Percentiles rank a stretch among this genome's conserved stretches.
Conservation (phyloP, 2,888 invertebrate species). For the Ichneumoninae sp. region DNA sequence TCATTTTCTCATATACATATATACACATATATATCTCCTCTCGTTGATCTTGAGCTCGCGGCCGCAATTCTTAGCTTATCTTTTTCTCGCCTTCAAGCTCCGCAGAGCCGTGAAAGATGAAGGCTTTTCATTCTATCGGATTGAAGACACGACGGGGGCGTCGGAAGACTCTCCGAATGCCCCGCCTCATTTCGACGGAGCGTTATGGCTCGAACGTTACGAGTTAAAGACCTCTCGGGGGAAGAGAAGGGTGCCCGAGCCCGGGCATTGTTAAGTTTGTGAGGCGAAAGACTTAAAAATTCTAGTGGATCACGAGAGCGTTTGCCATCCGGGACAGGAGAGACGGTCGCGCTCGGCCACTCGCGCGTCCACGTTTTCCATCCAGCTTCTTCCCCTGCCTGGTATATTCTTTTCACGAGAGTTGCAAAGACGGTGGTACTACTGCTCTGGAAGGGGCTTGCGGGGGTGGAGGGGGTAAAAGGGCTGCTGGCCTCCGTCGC, state of each 20-base stretch:
- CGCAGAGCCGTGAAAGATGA: conserved; percentile 40
- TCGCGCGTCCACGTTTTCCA: conserved; percentile 37
- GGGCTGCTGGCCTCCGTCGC: conserved; percentile 12
- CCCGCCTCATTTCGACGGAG: conserved; percentile 42
- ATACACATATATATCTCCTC: neutral
- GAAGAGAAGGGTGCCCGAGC: conserved; percentile 44
- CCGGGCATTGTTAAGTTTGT: conserved; percentile 75
- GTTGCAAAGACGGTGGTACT: conserved; percentile 43
- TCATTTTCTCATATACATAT: conserved; percentile 25
- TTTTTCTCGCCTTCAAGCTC: conserved; percentile 55
- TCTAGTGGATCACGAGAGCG: conserved; percentile 67
- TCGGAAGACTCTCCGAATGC: conserved; percentile 23
- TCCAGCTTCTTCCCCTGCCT: conserved; percentile 47
- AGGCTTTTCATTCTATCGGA: conserved; percentile 59
- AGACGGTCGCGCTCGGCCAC: conserved; percentile 37
- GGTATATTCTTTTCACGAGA: conserved; percentile 60
- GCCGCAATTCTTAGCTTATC: conserved; percentile 56
- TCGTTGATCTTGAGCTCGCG: conserved; percentile 29
- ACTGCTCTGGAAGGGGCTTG: conserved; percentile 21
- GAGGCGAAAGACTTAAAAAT: conserved; percentile 78
- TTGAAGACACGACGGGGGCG: conserved; percentile 48
- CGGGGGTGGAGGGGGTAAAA: conserved; percentile 39
- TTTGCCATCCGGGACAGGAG: conserved; percentile 50
- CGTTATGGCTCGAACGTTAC: conserved; percentile 65
- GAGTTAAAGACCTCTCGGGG: conserved; percentile 61